These are phyloP conservation scores for Meiosimyza decipiens DNA, from an alignment of 2,888 invertebrate genomes.

Conservation along the genomic window DNA sequence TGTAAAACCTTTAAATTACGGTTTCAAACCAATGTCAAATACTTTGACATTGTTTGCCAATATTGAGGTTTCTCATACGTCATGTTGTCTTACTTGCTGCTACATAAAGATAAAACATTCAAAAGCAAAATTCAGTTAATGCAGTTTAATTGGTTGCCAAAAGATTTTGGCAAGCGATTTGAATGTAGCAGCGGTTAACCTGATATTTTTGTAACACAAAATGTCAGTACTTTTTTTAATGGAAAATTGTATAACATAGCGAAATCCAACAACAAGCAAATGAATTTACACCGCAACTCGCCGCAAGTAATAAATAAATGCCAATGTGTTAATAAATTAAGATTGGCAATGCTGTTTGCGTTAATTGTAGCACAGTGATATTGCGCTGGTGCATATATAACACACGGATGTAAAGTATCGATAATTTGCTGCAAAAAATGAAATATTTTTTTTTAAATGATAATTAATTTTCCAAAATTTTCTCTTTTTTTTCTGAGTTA, in stretches of 20 bases:
- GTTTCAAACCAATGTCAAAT: no score
- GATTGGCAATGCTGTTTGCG: conserved; percentile 13
- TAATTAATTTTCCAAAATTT: no score
- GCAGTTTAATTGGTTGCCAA: background rate
- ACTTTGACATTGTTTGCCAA: background rate
- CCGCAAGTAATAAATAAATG: conserved; percentile 1
- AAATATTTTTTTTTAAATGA: no score
- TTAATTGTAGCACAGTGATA: background rate
- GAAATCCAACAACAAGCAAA: background rate
- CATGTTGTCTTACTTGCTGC: background rate
- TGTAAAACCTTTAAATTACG: no score
- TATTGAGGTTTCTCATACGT: conserved; percentile 1
- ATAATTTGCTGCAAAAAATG: no score
- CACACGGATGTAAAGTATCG: no score
- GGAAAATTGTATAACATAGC: background rate
- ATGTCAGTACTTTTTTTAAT: background rate
- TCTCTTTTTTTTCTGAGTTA: no score
- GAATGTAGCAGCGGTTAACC: no score
- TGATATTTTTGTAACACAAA: background rate
- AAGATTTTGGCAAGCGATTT: no score
- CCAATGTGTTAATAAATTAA: conserved; percentile 11
- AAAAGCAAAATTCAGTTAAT: background rate
- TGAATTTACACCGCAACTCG: background rate
- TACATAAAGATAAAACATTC: background rate
- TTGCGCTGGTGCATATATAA: no score